Base-by-base conservation (phyloP, 35 echinoderm and acorn worm species). In the Heliocidaris tuberculata region DNA sequence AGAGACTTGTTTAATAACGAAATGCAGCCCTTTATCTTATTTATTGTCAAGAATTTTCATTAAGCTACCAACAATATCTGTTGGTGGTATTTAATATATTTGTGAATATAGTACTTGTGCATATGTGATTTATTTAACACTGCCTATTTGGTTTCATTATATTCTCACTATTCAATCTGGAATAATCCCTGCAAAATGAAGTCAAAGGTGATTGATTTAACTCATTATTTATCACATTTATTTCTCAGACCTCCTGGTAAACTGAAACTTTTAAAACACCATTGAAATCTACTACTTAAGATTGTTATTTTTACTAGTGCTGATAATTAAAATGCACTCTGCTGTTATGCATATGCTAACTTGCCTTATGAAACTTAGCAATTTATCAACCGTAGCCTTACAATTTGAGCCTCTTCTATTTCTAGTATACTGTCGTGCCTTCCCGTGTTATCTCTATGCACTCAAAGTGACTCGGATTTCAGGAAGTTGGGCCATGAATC, bases 41-140 rank as follows among this genome's bases (percentile, higher is more conserved):
- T 93, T 93, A 93, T 93, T 93, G 50, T 93, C 91, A 12, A 86
- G 17, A 78, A 89, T 19, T 93, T 93, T 13, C 91, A 93, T 93
- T n/a, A 48, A 93, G 6, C 29, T 49, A 13, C 21, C 91, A 49
- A n/a, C 50, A 7, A 52, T 32, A 59, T 30, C 21, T 91, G 89
- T 91, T 93, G 29, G 50, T 93, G 27, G 50, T 93, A 93, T 59
- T 42, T 93, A 93, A 93, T 93, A 93, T 93, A 93, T 93, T 93
- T 93, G 91, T 93, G 91, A 93, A 93, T 93, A 93, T 93, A 93
- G 91, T 93, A 93, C 91, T 93, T 49, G 91, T 93, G 48, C 91
- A 30, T 93, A 93, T 93, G 31, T 48, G 87, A 89, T 47, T 93
- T 93, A 93, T 93, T 93, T 93, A 93, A 93, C 91, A 93, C 91